Conservation (phyloP, 2,797 vertebrate species). For the Etheostoma nigrum region DNA sequence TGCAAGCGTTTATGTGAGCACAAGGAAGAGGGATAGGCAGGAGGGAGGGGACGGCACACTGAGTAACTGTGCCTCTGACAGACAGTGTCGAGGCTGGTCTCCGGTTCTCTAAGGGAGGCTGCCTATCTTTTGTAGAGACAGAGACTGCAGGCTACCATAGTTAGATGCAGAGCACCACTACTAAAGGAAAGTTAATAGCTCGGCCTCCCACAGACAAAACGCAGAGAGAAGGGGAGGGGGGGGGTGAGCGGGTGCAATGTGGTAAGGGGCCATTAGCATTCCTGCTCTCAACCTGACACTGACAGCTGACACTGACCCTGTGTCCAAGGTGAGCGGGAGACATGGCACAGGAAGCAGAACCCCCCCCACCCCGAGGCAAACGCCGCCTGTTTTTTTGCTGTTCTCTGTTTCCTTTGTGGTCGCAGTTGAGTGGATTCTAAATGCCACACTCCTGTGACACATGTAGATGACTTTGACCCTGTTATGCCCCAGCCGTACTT, state of each 20-base stretch:
- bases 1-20: constrained; percentile 52
- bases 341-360: constrained; percentile 77
- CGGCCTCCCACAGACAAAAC: constrained; percentile 58
- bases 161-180: constrained; percentile 55
- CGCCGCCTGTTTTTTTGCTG: constrained; percentile 62
- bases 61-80: constrained; percentile 58
- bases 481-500: constrained; percentile 28
- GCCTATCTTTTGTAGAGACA: constrained; percentile 62
- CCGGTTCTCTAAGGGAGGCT: constrained; percentile 63
- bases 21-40: constrained; percentile 42
- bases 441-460: constrained; percentile 76
- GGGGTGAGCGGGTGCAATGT: constrained; percentile 36
- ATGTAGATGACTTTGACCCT: constrained; percentile 80
- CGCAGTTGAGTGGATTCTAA: constrained; percentile 72
- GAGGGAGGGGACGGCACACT: constrained; percentile 56
- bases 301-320: constrained; percentile 80
- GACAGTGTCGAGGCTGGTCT: constrained; percentile 50
- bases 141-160: constrained; percentile 57
- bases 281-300: constrained; percentile 71
- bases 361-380: constrained; percentile 62
- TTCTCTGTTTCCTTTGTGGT: constrained; percentile 77
- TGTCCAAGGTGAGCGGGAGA: constrained; percentile 79
- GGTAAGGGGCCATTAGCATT: constrained; percentile 78
- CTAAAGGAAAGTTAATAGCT: constrained; percentile 71
- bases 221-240: constrained; percentile 16